phyloP scores from a whole-genome alignment of 53 echinoderm and acorn worm genomes.

The Paelopatides confundens region DNA sequence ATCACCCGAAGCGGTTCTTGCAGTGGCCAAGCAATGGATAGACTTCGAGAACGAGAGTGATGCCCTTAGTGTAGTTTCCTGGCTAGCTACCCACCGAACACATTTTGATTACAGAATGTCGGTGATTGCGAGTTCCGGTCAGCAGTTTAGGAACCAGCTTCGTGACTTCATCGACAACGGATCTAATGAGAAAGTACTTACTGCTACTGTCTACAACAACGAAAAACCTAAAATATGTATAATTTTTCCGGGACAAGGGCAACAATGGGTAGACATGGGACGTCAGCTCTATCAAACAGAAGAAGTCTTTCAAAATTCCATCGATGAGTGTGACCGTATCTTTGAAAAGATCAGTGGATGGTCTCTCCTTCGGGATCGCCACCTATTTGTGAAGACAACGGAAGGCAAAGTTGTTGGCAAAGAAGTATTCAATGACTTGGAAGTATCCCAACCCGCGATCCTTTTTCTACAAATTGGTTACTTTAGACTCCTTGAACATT shows the following conservation, averaged over 20 bases:
- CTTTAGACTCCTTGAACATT: conserved; percentile 76
- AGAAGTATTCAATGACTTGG: conserved; percentile 75
- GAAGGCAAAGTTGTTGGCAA: conserved; percentile 40
- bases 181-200: conserved; percentile 58
- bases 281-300: conserved; percentile 84
- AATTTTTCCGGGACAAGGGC: conserved; percentile 96
- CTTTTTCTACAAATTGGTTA: conserved; percentile 88
- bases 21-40: conserved; percentile 76
- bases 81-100: conserved; percentile 84
- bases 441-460: conserved; percentile 86
- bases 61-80: conserved; percentile 79
- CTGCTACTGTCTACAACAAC: conserved; percentile 49
- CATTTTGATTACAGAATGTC: conserved; percentile 81
- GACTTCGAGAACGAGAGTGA: conserved; percentile 70
- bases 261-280: conserved; percentile 95
- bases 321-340: conserved; percentile 79
- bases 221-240: conserved; percentile 82
- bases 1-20: conserved; percentile 77
- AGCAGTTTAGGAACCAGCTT: conserved; percentile 48
- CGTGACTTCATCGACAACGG: conserved; percentile 43
- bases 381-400: background rate
- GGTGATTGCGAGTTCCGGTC: conserved; percentile 76
- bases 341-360: conserved; percentile 91
- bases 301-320: conserved; percentile 65
- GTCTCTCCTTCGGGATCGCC: conserved; percentile 72